Conservation (phyloP, 2,888 invertebrate species). For the Uropetala carovei region DNA sequence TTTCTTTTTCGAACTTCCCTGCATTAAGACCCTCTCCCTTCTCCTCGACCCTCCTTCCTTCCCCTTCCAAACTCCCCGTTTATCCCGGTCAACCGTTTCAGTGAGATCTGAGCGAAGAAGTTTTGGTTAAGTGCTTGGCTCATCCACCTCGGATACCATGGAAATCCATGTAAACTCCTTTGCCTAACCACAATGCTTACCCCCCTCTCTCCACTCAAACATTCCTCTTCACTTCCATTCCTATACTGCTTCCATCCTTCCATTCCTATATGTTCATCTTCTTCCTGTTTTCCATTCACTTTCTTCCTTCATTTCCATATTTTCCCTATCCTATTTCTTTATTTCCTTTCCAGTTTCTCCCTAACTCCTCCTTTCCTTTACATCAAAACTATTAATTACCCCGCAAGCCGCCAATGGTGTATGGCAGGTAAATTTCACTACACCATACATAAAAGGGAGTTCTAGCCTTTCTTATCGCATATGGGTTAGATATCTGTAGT, state of each 20-base stretch:
- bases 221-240: background rate
- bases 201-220: background rate
- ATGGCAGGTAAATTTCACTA: too few species aligned
- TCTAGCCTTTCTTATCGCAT: too few species aligned
- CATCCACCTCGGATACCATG: background rate
- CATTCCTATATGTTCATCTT: too few species aligned
- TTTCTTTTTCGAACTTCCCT: background rate
- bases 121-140: constrained; percentile 1
- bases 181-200: background rate
- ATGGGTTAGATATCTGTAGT: too few species aligned
- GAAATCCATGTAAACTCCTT: background rate
- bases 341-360: background rate
- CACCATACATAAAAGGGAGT: too few species aligned
- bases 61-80: background rate
- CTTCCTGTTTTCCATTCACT: too few species aligned
- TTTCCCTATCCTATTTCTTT: background rate
- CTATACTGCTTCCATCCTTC: background rate
- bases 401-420: too few species aligned
- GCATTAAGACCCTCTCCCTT: too few species aligned
- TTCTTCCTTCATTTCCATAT: background rate
- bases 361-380: background rate
- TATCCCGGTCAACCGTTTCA: constrained; percentile 1
- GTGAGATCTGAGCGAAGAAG: background rate
- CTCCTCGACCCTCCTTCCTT: too few species aligned
- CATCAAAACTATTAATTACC: too few species aligned